phyloP scores from a whole-genome alignment of 92 coral and sea anemone species.

The Epizoanthus stellaris region DNA sequence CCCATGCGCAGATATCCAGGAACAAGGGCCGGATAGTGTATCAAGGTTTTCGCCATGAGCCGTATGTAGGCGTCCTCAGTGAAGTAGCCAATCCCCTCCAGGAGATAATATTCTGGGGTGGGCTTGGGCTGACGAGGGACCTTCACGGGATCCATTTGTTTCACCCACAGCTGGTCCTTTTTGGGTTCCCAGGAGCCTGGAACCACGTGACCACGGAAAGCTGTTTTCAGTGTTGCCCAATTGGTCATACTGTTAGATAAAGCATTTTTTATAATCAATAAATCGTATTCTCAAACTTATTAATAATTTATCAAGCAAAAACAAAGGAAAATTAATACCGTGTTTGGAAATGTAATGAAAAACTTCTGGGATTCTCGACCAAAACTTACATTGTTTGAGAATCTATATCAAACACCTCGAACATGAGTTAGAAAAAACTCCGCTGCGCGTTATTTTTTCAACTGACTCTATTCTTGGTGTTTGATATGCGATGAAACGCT shows the following conservation, averaged over 20 bases:
- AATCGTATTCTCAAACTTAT: too few species aligned
- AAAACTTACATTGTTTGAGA: too few species aligned
- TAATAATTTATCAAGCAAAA: too few species aligned
- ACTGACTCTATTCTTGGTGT: too few species aligned
- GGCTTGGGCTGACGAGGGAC: conserved; percentile 28
- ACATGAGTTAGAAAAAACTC: too few species aligned
- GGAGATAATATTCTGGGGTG: conserved; percentile 23
- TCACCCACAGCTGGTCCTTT: conserved; percentile 43
- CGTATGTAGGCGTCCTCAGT: conserved; percentile 24
- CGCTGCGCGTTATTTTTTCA: too few species aligned
- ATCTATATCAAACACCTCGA: too few species aligned
- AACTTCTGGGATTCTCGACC: too few species aligned
- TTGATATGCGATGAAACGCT: too few species aligned
- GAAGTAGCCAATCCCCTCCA: conserved; percentile 4
- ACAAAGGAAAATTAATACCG: too few species aligned
- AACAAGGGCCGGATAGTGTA: conserved; percentile 7
- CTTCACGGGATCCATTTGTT: conserved; percentile 37
- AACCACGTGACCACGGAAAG: background rate
- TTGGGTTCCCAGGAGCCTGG: conserved; percentile 22
- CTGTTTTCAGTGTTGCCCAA: conserved; percentile 16
- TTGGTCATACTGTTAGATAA: conserved; percentile 29
- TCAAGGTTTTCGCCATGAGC: conserved; percentile 11
- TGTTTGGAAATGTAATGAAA: too few species aligned
- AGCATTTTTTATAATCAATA: background rate
- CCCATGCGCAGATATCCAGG: conserved; percentile 44